Conservation (phyloP, 1,140 invertebrate species). For the Nasonia longicornis region DNA sequence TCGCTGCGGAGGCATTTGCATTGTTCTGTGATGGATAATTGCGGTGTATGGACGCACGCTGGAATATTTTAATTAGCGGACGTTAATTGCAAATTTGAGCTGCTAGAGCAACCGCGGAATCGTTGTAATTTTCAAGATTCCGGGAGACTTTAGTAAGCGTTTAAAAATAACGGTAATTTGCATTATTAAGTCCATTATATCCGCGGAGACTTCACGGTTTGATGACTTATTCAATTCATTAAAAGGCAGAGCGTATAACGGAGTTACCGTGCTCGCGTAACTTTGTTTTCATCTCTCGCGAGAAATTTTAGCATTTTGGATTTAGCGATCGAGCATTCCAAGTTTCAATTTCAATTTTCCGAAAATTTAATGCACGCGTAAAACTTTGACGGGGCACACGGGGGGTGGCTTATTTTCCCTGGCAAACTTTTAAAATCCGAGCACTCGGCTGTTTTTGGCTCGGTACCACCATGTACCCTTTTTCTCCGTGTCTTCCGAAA, state of each 20-base stretch:
- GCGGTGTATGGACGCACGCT: too few species aligned
- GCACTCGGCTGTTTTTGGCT: too few species aligned
- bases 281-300: neutral
- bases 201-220: neutral
- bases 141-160: neutral
- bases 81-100: too few species aligned
- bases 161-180: neutral
- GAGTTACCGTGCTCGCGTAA: neutral
- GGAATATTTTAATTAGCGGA: neutral
- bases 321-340: neutral
- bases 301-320: neutral
- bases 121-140: neutral
- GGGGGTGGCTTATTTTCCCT: neutral
- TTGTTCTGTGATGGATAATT: neutral
- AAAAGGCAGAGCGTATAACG: neutral
- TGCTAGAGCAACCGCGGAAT: too few species aligned
- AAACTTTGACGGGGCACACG: neutral
- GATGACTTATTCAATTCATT: neutral
- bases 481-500: neutral
- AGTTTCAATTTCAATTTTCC: neutral
- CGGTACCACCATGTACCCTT: too few species aligned
- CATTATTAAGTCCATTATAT: neutral
- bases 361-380: neutral
- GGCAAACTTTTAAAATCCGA: too few species aligned
- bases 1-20: too few species aligned